These are phyloP conservation scores for Penaeus japonicus DNA, from an alignment of 1,140 invertebrate species.

Conservation along the genomic window DNA sequence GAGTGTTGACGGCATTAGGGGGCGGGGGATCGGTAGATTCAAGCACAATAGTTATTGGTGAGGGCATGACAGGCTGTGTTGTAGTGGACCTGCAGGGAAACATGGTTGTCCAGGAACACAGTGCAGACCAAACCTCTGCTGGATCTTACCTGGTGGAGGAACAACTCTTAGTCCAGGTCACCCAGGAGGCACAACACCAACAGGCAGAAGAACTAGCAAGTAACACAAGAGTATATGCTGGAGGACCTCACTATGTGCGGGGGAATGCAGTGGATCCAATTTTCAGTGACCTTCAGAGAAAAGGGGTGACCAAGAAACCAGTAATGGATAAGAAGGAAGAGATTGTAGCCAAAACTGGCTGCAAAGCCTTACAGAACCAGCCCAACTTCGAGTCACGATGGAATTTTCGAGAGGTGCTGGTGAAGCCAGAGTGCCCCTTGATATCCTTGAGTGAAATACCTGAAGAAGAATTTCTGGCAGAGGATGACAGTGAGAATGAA, in stretches of 20 bases:
- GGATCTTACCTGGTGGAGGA: conserved; percentile 28
- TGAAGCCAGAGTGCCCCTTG: not conserved
- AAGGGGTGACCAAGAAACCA: no score
- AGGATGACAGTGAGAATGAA: conserved; percentile 1
- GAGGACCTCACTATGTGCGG: not conserved
- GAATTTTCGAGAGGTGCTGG: not conserved
- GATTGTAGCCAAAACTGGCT: not conserved
- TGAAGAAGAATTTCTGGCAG: not conserved
- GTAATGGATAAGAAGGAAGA: no score
- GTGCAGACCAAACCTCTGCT: not conserved
- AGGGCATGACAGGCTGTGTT: conserved; percentile 13
- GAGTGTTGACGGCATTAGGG: not conserved
- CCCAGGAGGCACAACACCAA: not conserved
- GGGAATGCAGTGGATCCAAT: no score
- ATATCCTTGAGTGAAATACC: not conserved
- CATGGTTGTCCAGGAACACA: conserved; percentile 16
- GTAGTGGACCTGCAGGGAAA: conserved; percentile 21
- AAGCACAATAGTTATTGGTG: not conserved
- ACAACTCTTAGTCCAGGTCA: conserved; percentile 28
- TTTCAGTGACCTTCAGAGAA: no score
- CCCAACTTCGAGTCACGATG: conserved; percentile 8
- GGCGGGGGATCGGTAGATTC: not conserved
- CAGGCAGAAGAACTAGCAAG: not conserved
- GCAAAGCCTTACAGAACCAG: not conserved
- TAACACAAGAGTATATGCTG: not conserved